Conservation (phyloP, 2,888 invertebrate species). For the Nemapogon koenigi region DNA sequence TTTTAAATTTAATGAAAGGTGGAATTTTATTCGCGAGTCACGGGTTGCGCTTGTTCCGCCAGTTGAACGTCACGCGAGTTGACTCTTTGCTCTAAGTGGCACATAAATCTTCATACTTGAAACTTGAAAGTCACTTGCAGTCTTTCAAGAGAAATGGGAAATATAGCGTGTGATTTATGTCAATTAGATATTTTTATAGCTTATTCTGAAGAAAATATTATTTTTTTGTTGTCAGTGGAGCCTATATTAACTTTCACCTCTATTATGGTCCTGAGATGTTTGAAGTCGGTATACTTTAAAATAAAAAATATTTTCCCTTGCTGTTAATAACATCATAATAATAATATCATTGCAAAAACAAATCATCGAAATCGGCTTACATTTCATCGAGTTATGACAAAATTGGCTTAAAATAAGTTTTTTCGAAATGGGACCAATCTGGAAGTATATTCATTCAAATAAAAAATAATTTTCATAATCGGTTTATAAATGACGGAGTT, state of each 20-base stretch:
- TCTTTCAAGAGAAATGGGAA: too few species aligned
- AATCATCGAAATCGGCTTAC: background rate
- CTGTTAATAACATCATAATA: too few species aligned
- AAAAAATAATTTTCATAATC: background rate
- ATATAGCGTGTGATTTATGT: too few species aligned
- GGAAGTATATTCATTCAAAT: background rate
- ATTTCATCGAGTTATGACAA: background rate
- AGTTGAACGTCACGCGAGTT: constrained; percentile 1
- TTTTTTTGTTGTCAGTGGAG: too few species aligned
- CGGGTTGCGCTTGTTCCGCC: background rate
- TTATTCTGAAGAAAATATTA: too few species aligned
- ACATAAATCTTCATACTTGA: constrained; percentile 5
- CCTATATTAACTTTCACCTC: too few species aligned
- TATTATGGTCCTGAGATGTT: too few species aligned
- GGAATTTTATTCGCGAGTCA: background rate
- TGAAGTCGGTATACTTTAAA: too few species aligned
- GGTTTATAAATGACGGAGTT: background rate
- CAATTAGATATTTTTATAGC: too few species aligned
- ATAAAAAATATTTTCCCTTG: too few species aligned
- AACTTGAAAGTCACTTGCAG: background rate
- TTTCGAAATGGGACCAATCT: background rate
- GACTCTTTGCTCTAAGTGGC: constrained; percentile 7
- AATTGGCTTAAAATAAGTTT: too few species aligned
- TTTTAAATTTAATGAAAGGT: background rate
- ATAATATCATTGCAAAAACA: too few species aligned